Evolutionary conservation across 1,140 invertebrate genomes (phyloP), one percentile per base, ranked within the genome.

Genomic region (Aphis gossypii): DNA sequence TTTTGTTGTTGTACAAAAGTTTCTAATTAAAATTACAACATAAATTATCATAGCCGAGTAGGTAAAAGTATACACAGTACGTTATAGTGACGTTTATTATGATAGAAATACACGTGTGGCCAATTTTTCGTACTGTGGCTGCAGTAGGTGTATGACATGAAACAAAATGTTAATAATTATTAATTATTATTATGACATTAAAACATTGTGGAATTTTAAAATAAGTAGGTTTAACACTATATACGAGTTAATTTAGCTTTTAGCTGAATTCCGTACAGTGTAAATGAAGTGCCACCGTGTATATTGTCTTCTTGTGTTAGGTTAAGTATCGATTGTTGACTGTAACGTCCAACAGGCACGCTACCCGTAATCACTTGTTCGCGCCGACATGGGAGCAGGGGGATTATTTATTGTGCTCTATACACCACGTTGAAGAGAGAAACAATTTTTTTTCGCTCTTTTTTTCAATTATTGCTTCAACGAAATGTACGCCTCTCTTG

Each of bases 311-410:
- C 25, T 54, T 76, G 48, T 41, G 92, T 93, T 60, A 11, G 68
- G 90, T 92, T 86, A 93, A 92, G 91, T 92, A 93, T 93, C 68
- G 92, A 93, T 93, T 93, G 92, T 93, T 44, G 82, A 93, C 92
- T 83, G 35, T 93, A 93, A 93, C 92, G 92, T 93, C 92, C 92
- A 93, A 93, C 92, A 93, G 68, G 82, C 92, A 93, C 82, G 92
- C 92, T 86, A 93, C n/a, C 91, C 92, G 92, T 93, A 93, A 93
- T 93, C 92, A 86, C 92, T 84, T 93, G 76, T 93, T 86, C 82
- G 35, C 92, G 14, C 92, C 82, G 82, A 54, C 38, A 46, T 7
- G 2, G 35, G 82, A 68, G 60, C n/a, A 76, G 46, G 46, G 92
- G 44, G 35, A 84, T 93, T 93, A 93, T 93, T 93, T 93, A 93